Percentiles rank a stretch among this genome's conserved stretches.
These are phyloP conservation scores for Chrysolina americana DNA, from an alignment of 2,888 invertebrate genomes.

Conservation along the genomic window DNA sequence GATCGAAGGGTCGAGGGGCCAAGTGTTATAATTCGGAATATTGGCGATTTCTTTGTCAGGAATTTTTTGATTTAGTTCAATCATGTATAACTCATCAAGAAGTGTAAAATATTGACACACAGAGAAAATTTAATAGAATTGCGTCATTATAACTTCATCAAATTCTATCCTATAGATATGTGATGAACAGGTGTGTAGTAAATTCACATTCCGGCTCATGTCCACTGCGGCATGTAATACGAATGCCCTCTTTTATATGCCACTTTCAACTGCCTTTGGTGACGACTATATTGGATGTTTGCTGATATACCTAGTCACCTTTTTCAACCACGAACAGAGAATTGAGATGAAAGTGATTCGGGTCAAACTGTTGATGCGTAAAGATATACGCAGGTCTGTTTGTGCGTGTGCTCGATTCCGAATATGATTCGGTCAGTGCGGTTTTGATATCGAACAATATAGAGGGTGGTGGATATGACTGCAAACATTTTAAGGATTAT, in stretches of 20 bases:
- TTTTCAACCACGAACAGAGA: neutral
- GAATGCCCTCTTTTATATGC: neutral
- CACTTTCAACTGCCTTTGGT: neutral
- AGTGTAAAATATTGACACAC: neutral
- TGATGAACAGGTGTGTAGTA: neutral
- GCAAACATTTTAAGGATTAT: too few relatives aligned
- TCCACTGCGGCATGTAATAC: neutral
- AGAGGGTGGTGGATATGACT: too few relatives aligned
- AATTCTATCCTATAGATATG: neutral
- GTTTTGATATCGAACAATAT: too few relatives aligned
- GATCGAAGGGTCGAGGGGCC: too few relatives aligned
- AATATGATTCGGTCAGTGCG: neutral
- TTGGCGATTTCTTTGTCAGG: too few relatives aligned
- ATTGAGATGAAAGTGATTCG: neutral
- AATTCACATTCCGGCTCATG: neutral
- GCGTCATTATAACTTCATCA: neutral
- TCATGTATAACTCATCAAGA: neutral
- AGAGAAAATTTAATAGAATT: neutral
- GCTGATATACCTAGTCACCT: neutral
- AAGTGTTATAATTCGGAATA: too few relatives aligned
- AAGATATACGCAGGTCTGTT: neutral
- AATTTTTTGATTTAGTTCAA: neutral
- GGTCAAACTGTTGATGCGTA: neutral
- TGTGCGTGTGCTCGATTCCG: neutral
- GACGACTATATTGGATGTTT: neutral